phyloP scores from a whole-genome alignment of 2,888 invertebrate genomes.

The Marronus borbonicus region DNA sequence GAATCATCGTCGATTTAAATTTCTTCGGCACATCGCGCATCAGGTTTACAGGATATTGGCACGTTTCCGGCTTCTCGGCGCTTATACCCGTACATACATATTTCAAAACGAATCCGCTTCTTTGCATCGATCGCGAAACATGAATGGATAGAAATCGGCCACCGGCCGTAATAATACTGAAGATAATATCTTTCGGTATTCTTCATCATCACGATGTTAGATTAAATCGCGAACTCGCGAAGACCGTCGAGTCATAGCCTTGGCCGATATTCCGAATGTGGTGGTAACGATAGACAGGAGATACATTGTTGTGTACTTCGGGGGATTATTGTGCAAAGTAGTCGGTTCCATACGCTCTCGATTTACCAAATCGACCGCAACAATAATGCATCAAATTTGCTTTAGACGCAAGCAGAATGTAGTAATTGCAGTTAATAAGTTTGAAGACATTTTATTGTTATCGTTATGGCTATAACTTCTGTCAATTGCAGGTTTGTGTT shows the following conservation, averaged over 20 bases:
- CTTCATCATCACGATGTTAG: slow-evolving; percentile 15
- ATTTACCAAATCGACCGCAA: not conserved
- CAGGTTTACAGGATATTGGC: slow-evolving; percentile 1
- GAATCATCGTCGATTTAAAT: not conserved
- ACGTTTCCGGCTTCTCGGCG: not conserved
- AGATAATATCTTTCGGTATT: slow-evolving; percentile 14
- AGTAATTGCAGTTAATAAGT: not conserved
- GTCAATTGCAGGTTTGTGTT: not conserved
- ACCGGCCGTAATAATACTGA: not conserved
- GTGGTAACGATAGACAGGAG: not conserved
- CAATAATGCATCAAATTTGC: slow-evolving; percentile 1
- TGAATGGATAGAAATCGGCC: slow-evolving; percentile 11
- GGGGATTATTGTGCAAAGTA: slow-evolving; percentile 6
- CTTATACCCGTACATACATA: not conserved
- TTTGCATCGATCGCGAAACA: slow-evolving; percentile 7
- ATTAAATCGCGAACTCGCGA: slow-evolving; percentile 16
- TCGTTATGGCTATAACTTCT: not conserved
- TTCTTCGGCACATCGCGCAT: not conserved
- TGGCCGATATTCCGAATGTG: slow-evolving; percentile 39
- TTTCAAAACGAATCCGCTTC: not conserved
- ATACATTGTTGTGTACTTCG: not conserved
- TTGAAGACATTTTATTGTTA: not conserved
- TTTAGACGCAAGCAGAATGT: not conserved
- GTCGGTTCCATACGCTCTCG: not conserved
- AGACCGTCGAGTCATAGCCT: slow-evolving; percentile 21